These are phyloP conservation scores for Tenualosa thibaudeaui DNA, from an alignment of 2,797 vertebrate genomes.

Conservation along the genomic window DNA sequence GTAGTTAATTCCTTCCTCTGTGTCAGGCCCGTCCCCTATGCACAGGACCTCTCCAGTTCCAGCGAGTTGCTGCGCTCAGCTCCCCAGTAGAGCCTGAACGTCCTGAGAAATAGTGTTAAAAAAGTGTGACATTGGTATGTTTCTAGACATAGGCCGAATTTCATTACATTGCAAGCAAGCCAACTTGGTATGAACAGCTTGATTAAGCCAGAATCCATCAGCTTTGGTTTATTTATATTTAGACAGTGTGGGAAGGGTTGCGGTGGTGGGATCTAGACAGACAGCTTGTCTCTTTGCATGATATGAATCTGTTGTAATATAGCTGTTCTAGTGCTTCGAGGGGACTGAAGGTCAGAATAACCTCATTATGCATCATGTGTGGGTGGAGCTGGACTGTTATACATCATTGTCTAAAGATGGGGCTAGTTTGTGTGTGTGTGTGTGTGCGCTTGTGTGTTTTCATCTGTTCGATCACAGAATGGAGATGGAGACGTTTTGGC, in stretches of 20 bases:
- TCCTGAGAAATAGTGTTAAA: not conserved
- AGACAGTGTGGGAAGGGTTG: not conserved
- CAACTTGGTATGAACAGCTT: not conserved
- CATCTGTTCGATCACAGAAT: not conserved
- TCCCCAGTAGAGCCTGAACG: not conserved
- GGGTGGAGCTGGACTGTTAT: conserved; percentile 53
- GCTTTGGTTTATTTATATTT: not conserved
- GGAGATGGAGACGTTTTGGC: not conserved
- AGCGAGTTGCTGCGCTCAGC: not conserved
- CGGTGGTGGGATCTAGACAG: conserved; percentile 3
- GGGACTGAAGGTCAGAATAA: conserved; percentile 62
- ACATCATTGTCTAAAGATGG: conserved; percentile 40
- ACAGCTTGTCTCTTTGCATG: conserved; percentile 51
- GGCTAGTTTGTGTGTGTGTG: not conserved
- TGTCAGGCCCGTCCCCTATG: conserved; percentile 42
- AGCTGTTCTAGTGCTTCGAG: conserved; percentile 34
- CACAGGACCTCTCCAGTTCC: conserved; percentile 8
- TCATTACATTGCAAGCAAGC: not conserved
- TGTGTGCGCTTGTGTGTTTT: not conserved
- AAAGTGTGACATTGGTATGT: not conserved
- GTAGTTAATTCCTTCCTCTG: conserved; percentile 59
- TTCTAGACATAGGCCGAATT: not conserved
- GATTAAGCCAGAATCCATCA: not conserved
- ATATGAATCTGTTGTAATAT: conserved; percentile 50
- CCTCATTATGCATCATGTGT: conserved; percentile 59